Conservation (phyloP, 2,113 vertebrate species). For the Rhineura floridana region DNA sequence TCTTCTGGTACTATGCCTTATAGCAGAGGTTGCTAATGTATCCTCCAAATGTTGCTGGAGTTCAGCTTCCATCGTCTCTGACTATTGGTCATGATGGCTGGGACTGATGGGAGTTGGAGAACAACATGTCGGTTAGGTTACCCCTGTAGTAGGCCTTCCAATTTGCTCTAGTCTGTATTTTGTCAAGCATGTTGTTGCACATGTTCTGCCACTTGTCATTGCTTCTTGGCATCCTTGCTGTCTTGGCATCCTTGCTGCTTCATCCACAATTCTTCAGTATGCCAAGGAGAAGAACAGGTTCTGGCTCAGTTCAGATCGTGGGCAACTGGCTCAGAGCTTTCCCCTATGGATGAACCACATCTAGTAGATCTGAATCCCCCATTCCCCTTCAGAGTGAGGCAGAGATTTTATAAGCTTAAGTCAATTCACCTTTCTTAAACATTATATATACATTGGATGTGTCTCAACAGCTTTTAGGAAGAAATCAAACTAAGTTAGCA, state of each 20-base stretch:
- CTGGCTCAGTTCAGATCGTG: neutral
- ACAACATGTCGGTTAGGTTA: too few relatives aligned
- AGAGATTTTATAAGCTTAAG: slow-evolving; percentile 3
- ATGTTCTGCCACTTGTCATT: neutral
- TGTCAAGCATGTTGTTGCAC: neutral
- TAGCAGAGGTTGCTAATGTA: too few relatives aligned
- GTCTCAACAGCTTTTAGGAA: slow-evolving; percentile 37
- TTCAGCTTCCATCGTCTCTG: too few relatives aligned
- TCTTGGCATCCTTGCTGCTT: neutral
- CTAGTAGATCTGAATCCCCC: neutral
- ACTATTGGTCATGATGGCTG: too few relatives aligned
- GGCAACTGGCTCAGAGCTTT: neutral
- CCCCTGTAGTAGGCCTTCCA: neutral
- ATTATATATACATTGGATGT: slow-evolving; percentile 1
- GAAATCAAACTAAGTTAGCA: slow-evolving; percentile 39
- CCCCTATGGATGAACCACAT: neutral
- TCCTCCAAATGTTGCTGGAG: too few relatives aligned
- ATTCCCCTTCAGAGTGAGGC: neutral
- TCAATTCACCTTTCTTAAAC: slow-evolving; percentile 32
- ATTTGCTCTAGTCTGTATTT: neutral
- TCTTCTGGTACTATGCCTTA: too few relatives aligned
- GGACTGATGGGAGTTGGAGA: too few relatives aligned
- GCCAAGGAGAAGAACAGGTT: neutral
- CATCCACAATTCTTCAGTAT: neutral
- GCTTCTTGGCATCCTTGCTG: neutral